Evolutionary conservation across 2,113 vertebrate species (phyloP), one percentile per base, ranked within the genome.

Genomic region (Globicephala melas): DNA sequence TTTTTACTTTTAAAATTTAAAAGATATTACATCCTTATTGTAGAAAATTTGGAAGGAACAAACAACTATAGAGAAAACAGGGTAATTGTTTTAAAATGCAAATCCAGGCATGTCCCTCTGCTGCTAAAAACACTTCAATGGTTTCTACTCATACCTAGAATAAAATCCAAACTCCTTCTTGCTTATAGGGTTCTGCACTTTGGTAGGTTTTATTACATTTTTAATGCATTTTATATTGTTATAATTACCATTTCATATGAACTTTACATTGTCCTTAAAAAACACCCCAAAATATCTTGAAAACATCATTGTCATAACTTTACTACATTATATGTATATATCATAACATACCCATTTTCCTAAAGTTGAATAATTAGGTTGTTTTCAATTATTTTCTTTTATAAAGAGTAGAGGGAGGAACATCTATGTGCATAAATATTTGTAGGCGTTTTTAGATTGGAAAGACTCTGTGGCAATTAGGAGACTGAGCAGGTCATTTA

Each of bases 381-480:
- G 15, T 79, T 89, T 63, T 86, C 33, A 63, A 20, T 83, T 33
- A 73, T 60, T 90, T 90, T 92, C 17, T 74, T 83, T 83, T 95
- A 15, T 94, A 92, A 90, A 96, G 73, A 88, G 28, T 38, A 91
- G 36, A 4, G 3, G 21, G 68, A 63, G 14, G 55, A 89, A 91
- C 73, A 81, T 86, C 81, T 93, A 81, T 84, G 31, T 89, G 41
- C 33, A 1, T 33, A 80, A 70, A 55, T 33, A 53, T 92, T 92
- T 92, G 71, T 23, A 91, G 60, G 20, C 6, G 60, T 25, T 81
- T 94, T 88, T 55, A 77, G 28, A 58, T 63, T 88, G 60, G 53
- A 67, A 70, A 91, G 81, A 63, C 53, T 76, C 28, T 76, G 84
- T 76, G 82, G 79, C 95, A 93, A 79, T 96, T 79, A 96, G 77